Evolutionary conservation across 2,888 invertebrate species (phyloP).

Genomic region (Pycnomerus fuliginosus): DNA sequence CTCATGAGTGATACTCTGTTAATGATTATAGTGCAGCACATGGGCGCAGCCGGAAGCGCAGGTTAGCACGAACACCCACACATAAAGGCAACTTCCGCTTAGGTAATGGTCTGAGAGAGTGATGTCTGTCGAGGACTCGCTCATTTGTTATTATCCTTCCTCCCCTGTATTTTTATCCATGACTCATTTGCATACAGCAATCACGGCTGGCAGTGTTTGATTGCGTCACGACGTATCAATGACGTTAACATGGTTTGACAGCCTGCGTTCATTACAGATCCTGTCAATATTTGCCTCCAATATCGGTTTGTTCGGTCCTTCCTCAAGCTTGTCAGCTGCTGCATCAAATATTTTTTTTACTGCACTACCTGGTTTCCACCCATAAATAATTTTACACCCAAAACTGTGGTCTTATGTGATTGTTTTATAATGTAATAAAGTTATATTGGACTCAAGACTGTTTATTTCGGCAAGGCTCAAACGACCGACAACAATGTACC

Average conservation of each 20-base stretch:
- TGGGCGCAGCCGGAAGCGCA: conserved; percentile 49
- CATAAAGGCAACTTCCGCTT: conserved; percentile 51
- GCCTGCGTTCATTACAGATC: conserved; percentile 12
- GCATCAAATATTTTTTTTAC: too few species aligned
- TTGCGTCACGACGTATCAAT: too few species aligned
- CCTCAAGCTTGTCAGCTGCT: too few species aligned
- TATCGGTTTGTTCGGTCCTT: too few species aligned
- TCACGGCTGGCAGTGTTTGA: conserved; percentile 13
- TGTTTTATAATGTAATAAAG: too few species aligned
- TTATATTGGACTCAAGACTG: too few species aligned
- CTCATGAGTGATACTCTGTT: conserved; percentile 38
- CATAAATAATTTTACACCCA: too few species aligned
- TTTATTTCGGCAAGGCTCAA: too few species aligned
- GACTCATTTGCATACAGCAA: conserved; percentile 9
- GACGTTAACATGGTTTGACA: conserved; percentile 13
- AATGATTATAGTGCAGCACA: conserved; percentile 35
- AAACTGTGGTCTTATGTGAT: too few species aligned
- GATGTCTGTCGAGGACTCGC: conserved; percentile 38
- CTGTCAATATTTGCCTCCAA: conserved; percentile 15
- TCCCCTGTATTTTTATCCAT: conserved; percentile 2
- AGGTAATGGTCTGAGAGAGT: conserved; percentile 51
- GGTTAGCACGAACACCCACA: conserved; percentile 52
- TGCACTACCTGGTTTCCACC: too few species aligned
- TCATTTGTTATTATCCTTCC: conserved; percentile 17
- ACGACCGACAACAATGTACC: too few species aligned